Evolutionary conservation across 2,888 invertebrate species (phyloP), one percentile per base, ranked within the genome.

Genomic region (Heliothis peltigera): DNA sequence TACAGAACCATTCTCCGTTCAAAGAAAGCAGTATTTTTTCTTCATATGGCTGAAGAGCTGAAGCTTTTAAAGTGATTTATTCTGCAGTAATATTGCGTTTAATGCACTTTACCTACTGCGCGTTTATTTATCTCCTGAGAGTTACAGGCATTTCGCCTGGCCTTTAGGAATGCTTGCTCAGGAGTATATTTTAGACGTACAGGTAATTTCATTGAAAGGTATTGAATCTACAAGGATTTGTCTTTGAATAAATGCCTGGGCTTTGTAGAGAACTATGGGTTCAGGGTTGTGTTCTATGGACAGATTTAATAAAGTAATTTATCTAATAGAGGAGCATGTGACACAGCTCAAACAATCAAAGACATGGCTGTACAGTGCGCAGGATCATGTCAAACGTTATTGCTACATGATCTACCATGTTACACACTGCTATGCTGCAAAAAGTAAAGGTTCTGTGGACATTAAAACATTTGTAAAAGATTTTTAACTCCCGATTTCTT

Each of bases 41-140:
- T 56, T 47, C 7, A 52, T 47, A 35, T 35, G n/a, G 12, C 18
- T 53, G 25, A 32, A 53, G 19, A 64, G 46, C 49, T 39, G 2
- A 17, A 28, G 51, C 56, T 69, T 43, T 57, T 57, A 72, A 48
- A 49, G 73, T 72, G 73, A 72, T 69, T 69, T 69, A 69, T 52
- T 43, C 52, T 72, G 32, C 35, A 53, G 65, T 72, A 19, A 72
- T 72, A 57, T 64, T 49, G 47, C 48, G 52, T 57, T 57, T 28
- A 72, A 64, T 56, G 43, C 56, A 64, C 39, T 72, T 68, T 44
- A 28, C 43, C 25, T 28, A 39, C 52, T 42, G 39, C 28, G 19
- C 47, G 39, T 69, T 57, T 53, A 64, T 69, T 57, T 53, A 64
- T 57, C 35, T 64, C 22, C 1, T 18, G n/a, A 32, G 49, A 47